A percentile compares a stretch with the other conserved stretches of the same genome.
phyloP scores from a whole-genome alignment of 2,113 vertebrate species.

The Labeo catla region DNA sequence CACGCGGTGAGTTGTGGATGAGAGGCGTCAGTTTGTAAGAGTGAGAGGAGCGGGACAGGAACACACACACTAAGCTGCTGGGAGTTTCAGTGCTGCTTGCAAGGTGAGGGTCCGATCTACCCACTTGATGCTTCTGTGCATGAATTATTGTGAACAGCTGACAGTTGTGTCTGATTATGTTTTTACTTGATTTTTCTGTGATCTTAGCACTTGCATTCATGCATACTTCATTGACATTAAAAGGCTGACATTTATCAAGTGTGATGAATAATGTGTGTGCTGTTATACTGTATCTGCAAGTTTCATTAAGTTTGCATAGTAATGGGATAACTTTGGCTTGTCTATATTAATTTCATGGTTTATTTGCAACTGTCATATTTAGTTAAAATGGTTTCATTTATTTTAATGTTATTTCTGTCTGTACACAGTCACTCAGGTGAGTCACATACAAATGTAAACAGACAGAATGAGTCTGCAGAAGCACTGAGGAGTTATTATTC shows the following conservation, averaged over 20 bases:
- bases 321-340: neutral
- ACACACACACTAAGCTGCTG: conserved; percentile 68
- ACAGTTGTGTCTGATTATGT: neutral
- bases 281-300: conserved; percentile 16
- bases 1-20: conserved; percentile 73
- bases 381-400: neutral
- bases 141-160: conserved; percentile 11
- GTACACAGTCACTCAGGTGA: neutral
- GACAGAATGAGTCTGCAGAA: neutral
- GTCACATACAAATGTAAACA: neutral
- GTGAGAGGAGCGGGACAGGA: conserved; percentile 51
- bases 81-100: conserved; percentile 66
- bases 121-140: conserved; percentile 38
- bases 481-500: neutral
- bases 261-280: conserved; percentile 33
- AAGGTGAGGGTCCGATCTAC: conserved; percentile 70
- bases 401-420: neutral
- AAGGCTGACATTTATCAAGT: conserved; percentile 36
- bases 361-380: neutral
- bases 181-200: neutral
- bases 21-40: conserved; percentile 67
- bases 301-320: neutral
- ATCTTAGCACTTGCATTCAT: neutral
- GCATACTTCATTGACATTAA: conserved; percentile 10
- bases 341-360: too few relatives aligned